phyloP scores from a whole-genome alignment of 2,797 vertebrate species.

The Neosalanx taihuensis region DNA sequence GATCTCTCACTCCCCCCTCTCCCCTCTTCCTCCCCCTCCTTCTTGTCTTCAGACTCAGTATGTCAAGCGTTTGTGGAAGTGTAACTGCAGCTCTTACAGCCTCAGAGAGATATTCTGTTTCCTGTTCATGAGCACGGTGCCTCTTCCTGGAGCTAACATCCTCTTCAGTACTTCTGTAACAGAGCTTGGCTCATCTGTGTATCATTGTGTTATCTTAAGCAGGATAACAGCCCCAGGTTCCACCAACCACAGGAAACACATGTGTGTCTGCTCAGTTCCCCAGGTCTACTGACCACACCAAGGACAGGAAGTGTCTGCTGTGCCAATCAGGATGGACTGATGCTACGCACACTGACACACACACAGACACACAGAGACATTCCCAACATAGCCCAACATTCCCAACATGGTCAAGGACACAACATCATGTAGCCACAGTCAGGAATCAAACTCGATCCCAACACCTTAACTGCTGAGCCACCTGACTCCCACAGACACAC shows the following conservation, averaged over 20 bases:
- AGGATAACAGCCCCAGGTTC: too few relatives aligned
- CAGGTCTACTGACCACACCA: slow-evolving; percentile 53
- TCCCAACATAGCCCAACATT: slow-evolving; percentile 1
- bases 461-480: too few relatives aligned
- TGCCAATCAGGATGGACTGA: slow-evolving; percentile 53
- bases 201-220: too few relatives aligned
- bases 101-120: slow-evolving; percentile 43
- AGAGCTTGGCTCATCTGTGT: too few relatives aligned
- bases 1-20: too few relatives aligned
- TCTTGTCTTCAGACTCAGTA: slow-evolving; percentile 37
- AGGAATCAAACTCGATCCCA: too few relatives aligned
- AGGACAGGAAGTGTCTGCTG: slow-evolving; percentile 57
- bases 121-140: slow-evolving; percentile 35
- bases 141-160: not conserved
- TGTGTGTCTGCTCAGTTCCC: slow-evolving; percentile 22
- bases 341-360: too few relatives aligned
- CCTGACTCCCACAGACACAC: too few relatives aligned
- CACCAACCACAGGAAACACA: too few relatives aligned
- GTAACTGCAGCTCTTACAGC: slow-evolving; percentile 25
- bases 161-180: too few relatives aligned
- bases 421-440: too few relatives aligned
- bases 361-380: not conserved
- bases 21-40: not conserved
- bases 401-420: too few relatives aligned
- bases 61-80: slow-evolving; percentile 48